Evolutionary conservation across 2,113 vertebrate species (phyloP), one percentile per base, ranked within the genome.

Genomic region (Notothenia coriiceps): DNA sequence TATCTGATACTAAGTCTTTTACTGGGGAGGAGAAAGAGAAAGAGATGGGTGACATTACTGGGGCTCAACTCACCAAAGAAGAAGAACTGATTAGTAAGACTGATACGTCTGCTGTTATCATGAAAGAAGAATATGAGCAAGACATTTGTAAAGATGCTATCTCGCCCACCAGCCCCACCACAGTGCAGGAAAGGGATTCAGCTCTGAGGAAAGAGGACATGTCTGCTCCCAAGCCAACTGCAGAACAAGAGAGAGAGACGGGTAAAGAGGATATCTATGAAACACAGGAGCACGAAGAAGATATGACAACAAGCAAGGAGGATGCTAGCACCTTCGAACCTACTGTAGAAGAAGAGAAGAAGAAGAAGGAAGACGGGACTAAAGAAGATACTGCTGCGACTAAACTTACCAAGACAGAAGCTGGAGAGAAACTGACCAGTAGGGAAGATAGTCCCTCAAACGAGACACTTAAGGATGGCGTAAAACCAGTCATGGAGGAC

Each of bases 21-120:
- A 70, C 77, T 70, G 80, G 75, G 44, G 66, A 85, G n/a, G 70
- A 82, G 77, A 67, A 65, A 3, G 76, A 85, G 17, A 79, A 74
- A 71, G 84, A 81, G 17, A 47, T 51, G 4, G 71, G 35, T 65
- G 82, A 91, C 20, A 70, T 77, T 8, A 57, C 29, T 77, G 71
- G 35, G 33, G n/a, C 70, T 73, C 70, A 84, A 79, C 44, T 63
- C 25, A 69, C 50, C 49, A 74, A 74, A 75, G 88, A 88, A 81
- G 73, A 68, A 79, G 87, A 77, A 70, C 79, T 60, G 6, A 74
- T 70, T 43, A 56, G 49, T 22, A 66, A 74, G 40, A 57, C 15
- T 50, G 83, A 79, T 46, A 14, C 54, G 12, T 59, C 59, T 66
- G 22, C 50, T 60, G 18, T 71, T 22, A 68, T 55, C 15, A 13